phyloP scores from a whole-genome alignment of 1,140 invertebrate species.

The Zaprionus kolodkinae region DNA sequence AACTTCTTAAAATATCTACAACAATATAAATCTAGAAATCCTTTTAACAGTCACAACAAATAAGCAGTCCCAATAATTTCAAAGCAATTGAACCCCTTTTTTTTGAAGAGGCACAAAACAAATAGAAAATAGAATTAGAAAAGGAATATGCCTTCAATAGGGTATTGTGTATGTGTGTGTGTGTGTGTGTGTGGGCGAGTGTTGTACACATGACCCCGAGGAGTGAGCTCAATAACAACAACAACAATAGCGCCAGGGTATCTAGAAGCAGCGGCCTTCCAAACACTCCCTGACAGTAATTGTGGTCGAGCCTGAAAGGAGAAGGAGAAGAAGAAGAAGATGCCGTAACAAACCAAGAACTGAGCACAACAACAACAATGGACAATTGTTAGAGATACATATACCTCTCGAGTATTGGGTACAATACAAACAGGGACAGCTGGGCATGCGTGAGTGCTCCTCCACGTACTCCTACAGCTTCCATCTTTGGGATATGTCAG shows the following conservation, averaged over 20 bases:
- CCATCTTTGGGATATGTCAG: constrained; percentile 50
- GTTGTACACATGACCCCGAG: constrained; percentile 20
- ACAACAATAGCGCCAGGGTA: constrained; percentile 70
- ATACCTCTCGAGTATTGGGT: constrained; percentile 43
- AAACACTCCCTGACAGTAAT: constrained; percentile 40
- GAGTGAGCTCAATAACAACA: constrained; percentile 4
- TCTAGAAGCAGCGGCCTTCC: constrained; percentile 14
- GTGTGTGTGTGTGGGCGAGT: constrained; percentile 35
- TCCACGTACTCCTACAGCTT: not conserved
- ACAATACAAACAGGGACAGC: constrained; percentile 37
- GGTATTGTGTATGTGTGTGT: constrained; percentile 30
- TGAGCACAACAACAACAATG: constrained; percentile 58
- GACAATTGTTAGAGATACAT: constrained; percentile 68
- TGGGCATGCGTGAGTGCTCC: constrained; percentile 52
- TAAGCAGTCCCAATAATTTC: constrained; percentile 46
- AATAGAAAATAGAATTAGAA: constrained; percentile 35
- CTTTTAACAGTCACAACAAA: constrained; percentile 37
- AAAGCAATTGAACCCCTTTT: constrained; percentile 30
- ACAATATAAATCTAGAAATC: not conserved
- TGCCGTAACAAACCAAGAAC: constrained; percentile 45
- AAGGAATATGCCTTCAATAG: constrained; percentile 28
- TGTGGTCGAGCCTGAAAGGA: constrained; percentile 46
- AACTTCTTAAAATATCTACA: not conserved
- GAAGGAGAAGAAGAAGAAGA: constrained; percentile 40
- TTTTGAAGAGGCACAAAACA: no score